Percentiles rank a stretch among this genome's conserved stretches.
Evolutionary conservation across 2,888 invertebrate species (phyloP).

Genomic region (Tinea semifulvella): DNA sequence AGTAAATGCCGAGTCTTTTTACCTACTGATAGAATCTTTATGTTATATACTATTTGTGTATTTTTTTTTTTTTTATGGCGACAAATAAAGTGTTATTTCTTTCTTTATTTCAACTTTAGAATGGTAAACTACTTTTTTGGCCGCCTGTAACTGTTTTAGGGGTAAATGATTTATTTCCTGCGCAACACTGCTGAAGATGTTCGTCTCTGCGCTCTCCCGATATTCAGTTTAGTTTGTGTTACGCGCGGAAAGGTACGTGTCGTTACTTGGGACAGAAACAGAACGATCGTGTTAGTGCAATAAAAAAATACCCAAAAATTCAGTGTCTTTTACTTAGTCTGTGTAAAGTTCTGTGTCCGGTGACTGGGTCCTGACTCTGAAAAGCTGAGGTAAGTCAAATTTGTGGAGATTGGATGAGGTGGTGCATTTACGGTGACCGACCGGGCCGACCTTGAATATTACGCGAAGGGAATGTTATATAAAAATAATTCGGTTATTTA

Average conservation of each 20-base stretch:
- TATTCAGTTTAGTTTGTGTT: background rate
- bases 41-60: too few relatives aligned
- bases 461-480: too few relatives aligned
- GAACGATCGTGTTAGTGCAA: background rate
- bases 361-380: background rate
- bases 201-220: background rate
- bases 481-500: too few relatives aligned
- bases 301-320: background rate
- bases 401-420: background rate
- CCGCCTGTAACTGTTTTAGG: too few relatives aligned
- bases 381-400: background rate
- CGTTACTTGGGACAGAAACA: background rate
- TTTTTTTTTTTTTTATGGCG: too few relatives aligned
- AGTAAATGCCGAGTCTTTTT: too few relatives aligned
- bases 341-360: background rate
- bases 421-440: conserved; percentile 10
- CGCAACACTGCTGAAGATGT: conserved; percentile 1
- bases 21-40: too few relatives aligned
- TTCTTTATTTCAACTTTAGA: too few relatives aligned
- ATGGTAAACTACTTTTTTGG: too few relatives aligned
- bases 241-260: background rate
- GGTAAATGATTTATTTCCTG: background rate
- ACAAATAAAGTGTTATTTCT: too few relatives aligned
- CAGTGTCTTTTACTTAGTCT: background rate
- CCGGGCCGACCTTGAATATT: background rate